A percentile compares a stretch with the other conserved stretches of the same genome.
phyloP scores from a whole-genome alignment of 1,140 invertebrate species.

The Pseudomyrmex sp. region DNA sequence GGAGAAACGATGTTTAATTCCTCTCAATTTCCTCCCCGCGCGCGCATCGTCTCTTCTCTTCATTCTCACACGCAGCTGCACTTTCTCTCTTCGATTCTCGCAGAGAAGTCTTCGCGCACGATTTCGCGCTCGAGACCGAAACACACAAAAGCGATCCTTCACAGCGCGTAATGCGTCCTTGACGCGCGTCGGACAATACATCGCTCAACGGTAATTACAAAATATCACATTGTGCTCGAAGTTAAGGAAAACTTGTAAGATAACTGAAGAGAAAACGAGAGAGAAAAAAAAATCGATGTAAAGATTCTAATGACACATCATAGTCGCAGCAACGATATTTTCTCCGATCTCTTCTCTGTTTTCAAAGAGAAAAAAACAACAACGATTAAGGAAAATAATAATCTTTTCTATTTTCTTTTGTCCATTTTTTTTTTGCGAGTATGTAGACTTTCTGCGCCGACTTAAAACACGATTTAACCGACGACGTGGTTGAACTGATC shows the following conservation, averaged over 20 bases:
- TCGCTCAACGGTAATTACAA: background rate
- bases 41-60: background rate
- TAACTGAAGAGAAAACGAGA: background rate
- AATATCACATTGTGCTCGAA: background rate
- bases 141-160: background rate
- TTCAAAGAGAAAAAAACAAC: background rate
- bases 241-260: conserved; percentile 1
- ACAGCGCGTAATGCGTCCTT: conserved; percentile 44
- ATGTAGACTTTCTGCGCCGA: background rate
- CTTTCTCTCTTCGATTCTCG: background rate
- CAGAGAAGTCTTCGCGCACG: background rate
- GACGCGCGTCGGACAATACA: background rate
- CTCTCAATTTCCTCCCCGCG: conserved; percentile 41
- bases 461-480: conserved; percentile 4
- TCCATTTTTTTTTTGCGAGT: background rate
- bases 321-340: background rate
- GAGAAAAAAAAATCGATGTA: too few relatives aligned
- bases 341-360: background rate
- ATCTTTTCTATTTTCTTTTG: background rate
- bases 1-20: conserved; percentile 41
- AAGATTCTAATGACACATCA: background rate
- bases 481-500: conserved; percentile 5
- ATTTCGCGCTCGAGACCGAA: conserved; percentile 4
- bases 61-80: background rate
- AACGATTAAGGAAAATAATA: background rate